Base-by-base conservation (phyloP, 2,113 vertebrate species). In the Menura novaehollandiae region DNA sequence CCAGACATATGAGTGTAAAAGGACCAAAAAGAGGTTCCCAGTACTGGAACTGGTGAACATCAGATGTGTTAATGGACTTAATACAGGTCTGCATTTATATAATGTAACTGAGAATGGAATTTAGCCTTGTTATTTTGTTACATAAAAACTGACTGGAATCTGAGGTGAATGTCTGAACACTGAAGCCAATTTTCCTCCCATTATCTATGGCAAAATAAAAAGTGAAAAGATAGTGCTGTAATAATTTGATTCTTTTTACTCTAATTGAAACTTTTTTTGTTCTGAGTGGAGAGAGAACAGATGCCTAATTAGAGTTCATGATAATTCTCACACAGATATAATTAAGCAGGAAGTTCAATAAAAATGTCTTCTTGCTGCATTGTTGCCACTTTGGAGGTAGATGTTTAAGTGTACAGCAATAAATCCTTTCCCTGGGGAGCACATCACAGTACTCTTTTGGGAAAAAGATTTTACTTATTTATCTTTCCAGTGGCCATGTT, bases 311-410 rank as follows among this genome's bases (percentile, higher is more conserved):
- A 97, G 80, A 95, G 68, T 55, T 58, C 58, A 93, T 13, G 28
- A 94, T 95, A 97, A 93, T 95, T 97, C 86, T 95, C 55, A 35
- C 49, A 83, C 49, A 89, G 71, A 96, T 96, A 86, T 69, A 97
- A 97, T 96, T 96, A 97, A 97, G 79, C 71, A 93, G 78, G 63
- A 96, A 96, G 85, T 97, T 97, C 93, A 97, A 93, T 97, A 89
- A 96, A 97, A 94, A 93, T 85, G 53, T 89, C 49, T 86, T 21
- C 60, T 96, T 82, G 15, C 26, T 97, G 94, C 92, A 91, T 62
- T 74, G 23, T 32, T 73, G 83, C 90, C 94, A 95, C 69, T 93
- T 95, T 79, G 64, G 43, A 37, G 35, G 52, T 58, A 67, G 21
- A 49, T 14, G 2, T 91, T 89, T 66, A 80, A 80, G 32, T 33